A percentile compares a stretch with the other conserved stretches of the same genome.
Conservation (phyloP, 2,888 invertebrate genomes). For the Parascotia fuliginaria region DNA sequence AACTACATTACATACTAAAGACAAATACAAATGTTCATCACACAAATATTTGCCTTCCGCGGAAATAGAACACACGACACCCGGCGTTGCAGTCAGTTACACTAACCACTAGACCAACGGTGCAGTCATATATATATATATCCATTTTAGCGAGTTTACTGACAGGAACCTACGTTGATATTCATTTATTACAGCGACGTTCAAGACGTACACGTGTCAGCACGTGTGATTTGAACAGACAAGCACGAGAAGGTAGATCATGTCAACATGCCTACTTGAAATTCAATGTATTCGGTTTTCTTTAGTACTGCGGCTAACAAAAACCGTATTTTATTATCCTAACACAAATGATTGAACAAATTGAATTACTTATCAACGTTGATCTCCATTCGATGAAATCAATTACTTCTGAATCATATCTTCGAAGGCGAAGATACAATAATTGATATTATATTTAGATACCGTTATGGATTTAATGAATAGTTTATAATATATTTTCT, state of each 20-base stretch:
- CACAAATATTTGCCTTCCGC: too few relatives aligned
- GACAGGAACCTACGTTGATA: too few relatives aligned
- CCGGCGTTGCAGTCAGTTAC: too few relatives aligned
- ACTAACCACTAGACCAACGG: too few relatives aligned
- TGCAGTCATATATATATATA: too few relatives aligned
- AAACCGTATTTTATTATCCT: not conserved
- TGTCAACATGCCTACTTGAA: not conserved
- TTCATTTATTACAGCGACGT: too few relatives aligned
- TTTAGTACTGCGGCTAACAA: not conserved
- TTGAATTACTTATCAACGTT: not conserved
- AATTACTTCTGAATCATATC: not conserved
- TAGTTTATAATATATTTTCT: not conserved
- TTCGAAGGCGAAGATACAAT: not conserved
- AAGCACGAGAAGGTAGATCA: not conserved
- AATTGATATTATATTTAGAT: not conserved
- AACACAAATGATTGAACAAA: not conserved
- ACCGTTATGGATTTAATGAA: not conserved
- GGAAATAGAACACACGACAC: too few relatives aligned
- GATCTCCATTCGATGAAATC: not conserved
- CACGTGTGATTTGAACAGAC: not conserved
- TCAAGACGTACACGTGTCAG: not conserved
- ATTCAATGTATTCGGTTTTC: not conserved
- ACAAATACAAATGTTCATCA: too few relatives aligned
- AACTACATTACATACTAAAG: too few relatives aligned
- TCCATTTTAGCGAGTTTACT: too few relatives aligned